Base-by-base conservation (phyloP, 1,140 invertebrate species). In the Drosophila bifasciata region DNA sequence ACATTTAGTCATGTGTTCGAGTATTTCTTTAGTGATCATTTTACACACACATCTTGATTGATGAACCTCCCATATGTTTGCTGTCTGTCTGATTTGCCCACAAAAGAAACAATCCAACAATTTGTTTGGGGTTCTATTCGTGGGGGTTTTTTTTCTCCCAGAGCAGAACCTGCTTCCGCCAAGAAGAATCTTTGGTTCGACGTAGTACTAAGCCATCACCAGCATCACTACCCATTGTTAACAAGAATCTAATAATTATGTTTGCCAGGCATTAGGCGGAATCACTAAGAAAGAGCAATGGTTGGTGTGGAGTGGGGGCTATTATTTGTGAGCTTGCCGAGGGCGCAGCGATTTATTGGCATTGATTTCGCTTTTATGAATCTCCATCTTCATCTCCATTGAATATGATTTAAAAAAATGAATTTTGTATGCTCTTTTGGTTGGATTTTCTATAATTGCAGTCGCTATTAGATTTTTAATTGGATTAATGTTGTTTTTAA, bases 231-330 rank as follows among this genome's bases (percentile, higher is more conserved):
- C n/a, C 11, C 32, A 70, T 74, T 79, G 62, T 68, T 79, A 79
- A 75, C 66, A 76, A 80, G 78, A 67, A 66, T 84, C 80, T 68
- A 85, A 85, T 68, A 85, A 85, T 79, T 72, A 72, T 85, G 67
- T 68, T 36, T 36, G 32, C 58, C 41, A 28, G 58, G 48, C 52
- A 48, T 52, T 56, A 62, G 48, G 40, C 25, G n/a, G 44, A 60
- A 70, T 41, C 25, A 50, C 48, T 41, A 49, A 60, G 41, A 43
- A 11, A 55, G 40, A 72, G 48, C 60, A 40, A 45, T 56, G 25
- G 4, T n/a, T n/a, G n/a, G n/a, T n/a, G n/a, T n/a, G n/a, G n/a
- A n/a, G n/a, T 6, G 23, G 23, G 5, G 59, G 39, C 46, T 48
- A 41, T 46, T 23, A 62, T 71, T 60, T 61, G 19, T 44, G 41